A percentile compares a stretch with the other conserved stretches of the same genome.
Evolutionary conservation across 2,113 vertebrate genomes (phyloP).

Genomic region (Poeciliopsis retropinna): DNA sequence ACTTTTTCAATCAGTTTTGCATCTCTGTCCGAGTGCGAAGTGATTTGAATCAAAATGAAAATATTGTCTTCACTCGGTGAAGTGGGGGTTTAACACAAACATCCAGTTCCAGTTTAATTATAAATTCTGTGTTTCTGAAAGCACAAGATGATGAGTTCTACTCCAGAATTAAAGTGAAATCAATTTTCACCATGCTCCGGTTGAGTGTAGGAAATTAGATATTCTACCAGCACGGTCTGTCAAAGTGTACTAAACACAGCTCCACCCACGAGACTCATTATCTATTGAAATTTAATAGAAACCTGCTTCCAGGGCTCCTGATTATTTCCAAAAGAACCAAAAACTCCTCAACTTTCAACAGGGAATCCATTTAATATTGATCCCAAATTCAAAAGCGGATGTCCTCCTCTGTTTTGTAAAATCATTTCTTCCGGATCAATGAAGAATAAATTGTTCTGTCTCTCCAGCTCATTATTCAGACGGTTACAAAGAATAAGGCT

Average conservation of each 20-base stretch:
- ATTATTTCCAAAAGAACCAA: conserved; percentile 1
- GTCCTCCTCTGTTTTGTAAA: background rate
- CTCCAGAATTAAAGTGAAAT: background rate
- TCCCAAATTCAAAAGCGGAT: conserved; percentile 3
- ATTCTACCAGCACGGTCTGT: background rate
- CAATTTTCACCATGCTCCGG: background rate
- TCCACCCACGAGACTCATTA: background rate
- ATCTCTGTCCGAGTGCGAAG: background rate
- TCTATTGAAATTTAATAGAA: background rate
- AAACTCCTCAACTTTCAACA: background rate
- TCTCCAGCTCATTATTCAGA: background rate
- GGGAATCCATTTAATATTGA: conserved; percentile 2
- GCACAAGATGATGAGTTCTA: background rate
- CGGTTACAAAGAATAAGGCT: background rate
- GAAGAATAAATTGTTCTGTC: conserved; percentile 12
- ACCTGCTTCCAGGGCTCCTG: background rate
- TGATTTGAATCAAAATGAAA: too few species aligned
- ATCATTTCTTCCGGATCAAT: conserved; percentile 4
- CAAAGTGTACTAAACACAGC: background rate
- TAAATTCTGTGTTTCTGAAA: background rate
- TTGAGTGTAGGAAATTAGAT: background rate
- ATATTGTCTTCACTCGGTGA: too few species aligned
- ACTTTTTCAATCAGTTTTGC: too few species aligned
- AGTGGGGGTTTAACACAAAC: too few species aligned
- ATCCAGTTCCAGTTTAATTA: background rate